Base-by-base conservation (phyloP, 2,113 vertebrate genomes). In the Orycteropus afer region DNA sequence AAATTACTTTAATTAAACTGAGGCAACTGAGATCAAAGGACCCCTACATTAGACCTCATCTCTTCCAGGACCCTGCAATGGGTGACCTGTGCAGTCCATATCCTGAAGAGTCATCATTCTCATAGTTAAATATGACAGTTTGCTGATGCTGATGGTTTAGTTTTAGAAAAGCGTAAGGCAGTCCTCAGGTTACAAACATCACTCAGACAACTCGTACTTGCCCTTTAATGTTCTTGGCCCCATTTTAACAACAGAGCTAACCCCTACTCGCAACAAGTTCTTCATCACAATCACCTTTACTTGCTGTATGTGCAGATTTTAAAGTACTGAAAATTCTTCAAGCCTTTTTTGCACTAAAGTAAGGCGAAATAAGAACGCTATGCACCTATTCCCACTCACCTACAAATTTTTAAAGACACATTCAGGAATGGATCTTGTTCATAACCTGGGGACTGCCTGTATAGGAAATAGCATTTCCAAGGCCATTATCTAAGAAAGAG, bases 391-490 rank as follows among this genome's bases (percentile, higher is more conserved):
- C 32, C 10, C 29, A 34, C 32, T 65, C 34, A 34, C 15, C 63
- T 65, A 65, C 12, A 65, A 34, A 65, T 27, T 34, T 32, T 65
- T 65, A 34, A 65, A 65, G 63, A 65, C 63, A 34, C 63, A 65
- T 9, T 57, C 18, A 57, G 63, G 51, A 27, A 34, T 34, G 20
- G 63, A 32, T 34, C 63, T 65, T 11, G 10, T 15, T 65, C 32
- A 34, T 32, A 65, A 34, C 32, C 29, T 34, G 32, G 23, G 63
- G 63, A 65, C 63, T 65, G 63, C 15, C 32, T 65, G 63, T 65
- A 34, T 3, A 77, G 42, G 42, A 74, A 79, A 92, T 47, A 92
- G 37, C 77, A 63, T 90, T 84, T 95, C 78, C n/a, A 87, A 94
- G 34, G 47, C 25, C 65, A 88, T 32, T 80, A 32, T 42, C 51